Evolutionary conservation across 1,140 invertebrate species (phyloP), one percentile per base, ranked within the genome.

Genomic region (Procambarus clarkii): DNA sequence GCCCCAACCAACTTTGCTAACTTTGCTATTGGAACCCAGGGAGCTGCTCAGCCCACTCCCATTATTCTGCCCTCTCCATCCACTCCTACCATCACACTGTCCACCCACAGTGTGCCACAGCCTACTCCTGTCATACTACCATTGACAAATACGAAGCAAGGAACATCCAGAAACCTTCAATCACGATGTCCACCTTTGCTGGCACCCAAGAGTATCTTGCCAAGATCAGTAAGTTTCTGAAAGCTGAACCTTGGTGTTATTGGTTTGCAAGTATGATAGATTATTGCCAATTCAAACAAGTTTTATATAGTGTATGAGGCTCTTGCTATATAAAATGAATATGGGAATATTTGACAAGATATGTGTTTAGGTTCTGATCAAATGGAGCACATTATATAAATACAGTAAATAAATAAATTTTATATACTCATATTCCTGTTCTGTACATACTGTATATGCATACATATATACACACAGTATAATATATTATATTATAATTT

Each of bases 91-190:
- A 76, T 86, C 46, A 86, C 74, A 9, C 69, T 86, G 4, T 46
- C 77, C 21, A 60, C 64, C 13, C 87, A 80, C 2, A 48, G 45
- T n/a, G 64, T 69, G 13, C 87, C 78, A 3, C 87, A 88, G 15
- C 87, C 87, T 7, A 74, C 87, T 18, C 79, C 87, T 44, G n/a
- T 88, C n/a, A 82, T 88, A n/a, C 24, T 88, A 11, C 87, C 87
- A 1, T 21, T 88, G 24, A 74, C 74, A 69, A 82, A 44, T 46
- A 24, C 44, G n/a, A 74, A 76, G 21, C 13, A 58, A n/a, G 34
- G 4, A 34, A 45, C 85, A 34, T 77, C 71, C 34, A 34, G 21
- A n/a, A 86, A 18, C 18, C 15, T 54, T 78, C 85, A 78, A 18
- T 18, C 48, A 18, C 48, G 45, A 34, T 50, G n/a, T 60, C 48